Conservation (phyloP, 2,888 invertebrate species). For the Drepanosiphum platanoidis region DNA sequence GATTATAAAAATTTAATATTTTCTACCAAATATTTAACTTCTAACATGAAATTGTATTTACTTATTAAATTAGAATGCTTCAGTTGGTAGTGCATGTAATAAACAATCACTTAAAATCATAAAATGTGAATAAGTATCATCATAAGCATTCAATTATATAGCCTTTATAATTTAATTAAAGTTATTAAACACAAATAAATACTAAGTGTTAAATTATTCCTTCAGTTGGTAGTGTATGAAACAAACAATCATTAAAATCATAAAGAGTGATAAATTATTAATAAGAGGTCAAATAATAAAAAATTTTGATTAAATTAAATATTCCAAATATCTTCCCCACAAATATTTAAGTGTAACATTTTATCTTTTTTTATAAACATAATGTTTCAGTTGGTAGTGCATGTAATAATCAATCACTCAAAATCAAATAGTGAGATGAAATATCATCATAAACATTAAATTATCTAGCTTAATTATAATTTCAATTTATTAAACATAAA, state of each 20-base stretch:
- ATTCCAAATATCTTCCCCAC: neutral
- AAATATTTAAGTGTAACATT: neutral
- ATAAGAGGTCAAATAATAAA: neutral
- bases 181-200: neutral
- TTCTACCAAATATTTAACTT: no score
- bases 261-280: neutral
- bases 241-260: conserved; percentile 12
- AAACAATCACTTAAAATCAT: conserved; percentile 25
- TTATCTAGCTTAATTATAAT: no score
- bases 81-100: conserved; percentile 55
- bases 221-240: conserved; percentile 43
- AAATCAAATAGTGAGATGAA: neutral
- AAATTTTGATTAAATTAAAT: neutral
- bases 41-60: no score
- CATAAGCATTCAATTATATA: neutral
- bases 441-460: neutral
- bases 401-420: neutral
- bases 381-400: conserved; percentile 5
- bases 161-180: neutral
- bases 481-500: neutral
- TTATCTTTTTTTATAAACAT: neutral
- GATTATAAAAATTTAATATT: no score
- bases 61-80: conserved; percentile 16
- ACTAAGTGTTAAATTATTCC: neutral
- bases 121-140: conserved; percentile 34